Evolutionary conservation across 2,113 vertebrate genomes (phyloP), one percentile per base, ranked within the genome.

Genomic region (Neodon shergylaensis): DNA sequence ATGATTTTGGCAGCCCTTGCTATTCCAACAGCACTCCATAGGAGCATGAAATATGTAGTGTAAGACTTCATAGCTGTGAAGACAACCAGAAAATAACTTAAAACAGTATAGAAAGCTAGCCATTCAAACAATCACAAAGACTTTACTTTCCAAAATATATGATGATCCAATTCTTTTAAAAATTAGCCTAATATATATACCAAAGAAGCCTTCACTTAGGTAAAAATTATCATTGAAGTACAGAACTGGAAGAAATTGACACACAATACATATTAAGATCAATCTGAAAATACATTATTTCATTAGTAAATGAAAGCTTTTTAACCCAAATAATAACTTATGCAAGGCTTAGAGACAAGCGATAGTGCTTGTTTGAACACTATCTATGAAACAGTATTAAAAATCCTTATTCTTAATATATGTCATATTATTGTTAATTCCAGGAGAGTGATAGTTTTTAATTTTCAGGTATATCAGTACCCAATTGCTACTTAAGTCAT

Each of bases 1-100:
- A 99, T 98, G 10, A 99, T 99, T 99, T 99, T 99, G 98, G 99
- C 99, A 89, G 99, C 99, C 99, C 98, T 98, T 2, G 97, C 98
- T 93, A 98, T 97, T 84, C 98, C 98, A 17, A 99, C 96, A 96
- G 98, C 97, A 52, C 98, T 98, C 98, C 98, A 99, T 89, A 99
- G 98, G 97, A 99, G 98, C 96, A 98, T 47, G 98, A 98, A 96
- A 98, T 98, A 97, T 94, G 98, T 96, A 98, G 99, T 81, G 94
- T 98, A 98, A 97, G 98, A 98, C 98, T 99, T 99, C 99, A 99
- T 99, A 98, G 99, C 99, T 99, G 99, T 58, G 98, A 98, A 12
- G 92, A 99, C 95, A 98, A 95, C 96, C 0, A 96, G 89, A 98
- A 93, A 96, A 91, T 97, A 72, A 98, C 78, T 97, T 95, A 95